Evolutionary conservation across 2,888 invertebrate genomes (phyloP), one percentile per base, ranked within the genome.

Genomic region (Trissonchulus sp.): DNA sequence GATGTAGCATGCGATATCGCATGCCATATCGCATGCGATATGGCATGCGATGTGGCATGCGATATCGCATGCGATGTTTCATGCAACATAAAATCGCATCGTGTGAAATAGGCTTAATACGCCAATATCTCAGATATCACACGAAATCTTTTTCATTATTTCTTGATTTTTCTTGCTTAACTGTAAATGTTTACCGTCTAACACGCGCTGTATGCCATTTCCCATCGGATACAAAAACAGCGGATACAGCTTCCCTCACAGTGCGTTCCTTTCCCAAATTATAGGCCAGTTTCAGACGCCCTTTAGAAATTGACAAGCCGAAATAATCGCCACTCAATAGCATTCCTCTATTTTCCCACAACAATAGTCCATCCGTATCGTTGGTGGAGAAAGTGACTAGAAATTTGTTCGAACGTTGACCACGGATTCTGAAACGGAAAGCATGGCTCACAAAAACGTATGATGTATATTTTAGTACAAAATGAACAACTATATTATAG

Each of bases 121-220:
- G n/a, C n/a, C n/a, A n/a, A n/a, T n/a, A n/a, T n/a, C n/a, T n/a
- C n/a, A n/a, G n/a, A n/a, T n/a, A n/a, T n/a, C n/a, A n/a, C n/a
- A n/a, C n/a, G n/a, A n/a, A n/a, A n/a, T n/a, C n/a, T n/a, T n/a
- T n/a, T n/a, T n/a, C n/a, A n/a, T n/a, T n/a, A n/a, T n/a, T n/a
- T n/a, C n/a, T n/a, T n/a, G n/a, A n/a, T n/a, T n/a, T n/a, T n/a
- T n/a, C n/a, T n/a, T n/a, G n/a, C n/a, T n/a, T n/a, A n/a, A n/a
- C n/a, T n/a, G n/a, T n/a, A n/a, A n/a, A n/a, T n/a, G n/a, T n/a
- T n/a, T 75, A 85, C 85, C 85, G 86, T 79, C 90, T 88, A 28
- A 90, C 89, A 38, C 89, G 88, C n/a, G 91, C 88, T 33, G 89
- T 90, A 83, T 93, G 92, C 92, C 92, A 92, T 77, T 89, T 85